phyloP scores from a whole-genome alignment of 2,797 vertebrate genomes.

The Champsocephalus esox region DNA sequence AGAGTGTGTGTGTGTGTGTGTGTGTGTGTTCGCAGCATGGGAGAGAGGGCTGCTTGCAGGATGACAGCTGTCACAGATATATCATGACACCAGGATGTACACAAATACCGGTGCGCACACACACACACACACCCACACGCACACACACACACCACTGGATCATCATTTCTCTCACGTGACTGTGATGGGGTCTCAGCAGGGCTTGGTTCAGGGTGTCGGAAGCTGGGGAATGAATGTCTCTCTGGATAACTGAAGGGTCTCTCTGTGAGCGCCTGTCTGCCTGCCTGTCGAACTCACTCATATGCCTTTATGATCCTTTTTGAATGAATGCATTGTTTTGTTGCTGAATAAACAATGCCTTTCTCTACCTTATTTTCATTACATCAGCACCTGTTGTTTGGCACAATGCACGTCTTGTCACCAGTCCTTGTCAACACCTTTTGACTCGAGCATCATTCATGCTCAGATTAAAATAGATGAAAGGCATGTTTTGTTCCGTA shows the following conservation, averaged over 20 bases:
- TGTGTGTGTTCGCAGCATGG: slow-evolving; percentile 11
- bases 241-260: slow-evolving; percentile 45
- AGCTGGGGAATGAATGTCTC: slow-evolving; percentile 50
- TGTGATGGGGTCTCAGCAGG: slow-evolving; percentile 65
- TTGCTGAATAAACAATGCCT: slow-evolving; percentile 19
- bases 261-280: slow-evolving; percentile 35
- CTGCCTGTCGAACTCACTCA: slow-evolving; percentile 25
- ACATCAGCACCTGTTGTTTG: slow-evolving; percentile 44
- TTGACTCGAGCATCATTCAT: slow-evolving; percentile 19
- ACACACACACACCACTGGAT: slow-evolving; percentile 25
- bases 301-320: not conserved
- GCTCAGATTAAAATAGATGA: not conserved
- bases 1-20: not conserved
- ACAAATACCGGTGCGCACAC: slow-evolving; percentile 21
- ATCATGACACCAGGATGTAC: slow-evolving; percentile 66
- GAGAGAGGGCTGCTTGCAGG: slow-evolving; percentile 55
- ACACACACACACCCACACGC: slow-evolving; percentile 7
- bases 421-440: slow-evolving; percentile 1
- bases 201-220: slow-evolving; percentile 50
- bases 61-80: slow-evolving; percentile 76
- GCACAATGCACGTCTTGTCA: slow-evolving; percentile 23
- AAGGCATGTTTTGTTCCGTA: slow-evolving; percentile 34
- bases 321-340: slow-evolving; percentile 27
- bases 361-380: slow-evolving; percentile 23
- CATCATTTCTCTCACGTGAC: slow-evolving; percentile 50